Evolutionary conservation across 2,888 invertebrate genomes (phyloP), one percentile per base, ranked within the genome.

Genomic region (Petrophora chlorosata): DNA sequence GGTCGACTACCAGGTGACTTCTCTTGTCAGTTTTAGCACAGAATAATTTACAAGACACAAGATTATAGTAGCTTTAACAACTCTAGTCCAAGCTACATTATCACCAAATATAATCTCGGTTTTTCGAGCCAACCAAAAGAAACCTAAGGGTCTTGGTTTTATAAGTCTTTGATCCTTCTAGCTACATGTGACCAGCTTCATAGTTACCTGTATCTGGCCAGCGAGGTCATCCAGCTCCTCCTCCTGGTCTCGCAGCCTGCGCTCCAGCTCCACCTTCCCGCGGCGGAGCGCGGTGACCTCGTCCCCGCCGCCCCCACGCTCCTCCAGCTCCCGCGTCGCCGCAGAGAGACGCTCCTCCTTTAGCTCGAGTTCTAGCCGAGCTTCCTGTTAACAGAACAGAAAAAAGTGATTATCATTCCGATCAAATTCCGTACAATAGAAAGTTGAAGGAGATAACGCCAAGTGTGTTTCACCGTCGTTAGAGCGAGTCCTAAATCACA

Each of bases 151-250:
- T n/a, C n/a, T n/a, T n/a, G n/a, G n/a, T n/a, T n/a, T n/a, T n/a
- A n/a, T n/a, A n/a, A n/a, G n/a, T n/a, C n/a, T n/a, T n/a, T n/a
- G n/a, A n/a, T n/a, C n/a, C n/a, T n/a, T n/a, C n/a, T n/a, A n/a
- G n/a, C n/a, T n/a, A n/a, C n/a, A n/a, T 15, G 23, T 23, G 23
- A 23, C 0, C 22, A 12, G 3, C 12, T 13, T 7, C 8, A 1
- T 7, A 17, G 26, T 40, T 19, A 90, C 90, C 81, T 94, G 94
- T 70, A 97, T 95, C 85, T 96, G 96, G 3, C 97, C 98, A 2
- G 98, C 98, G 74, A 98, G 92, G 76, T 99, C 99, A 73, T 99
- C 99, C 38, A 99, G 90, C 79, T 99, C 99, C 77, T 99, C 98
- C 76, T 98, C 98, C 85, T 96, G 96, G 73, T 96, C 96, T 54